Evolutionary conservation across 2,797 vertebrate genomes (phyloP).

Genomic region (Helicolenus hilgendorfi): DNA sequence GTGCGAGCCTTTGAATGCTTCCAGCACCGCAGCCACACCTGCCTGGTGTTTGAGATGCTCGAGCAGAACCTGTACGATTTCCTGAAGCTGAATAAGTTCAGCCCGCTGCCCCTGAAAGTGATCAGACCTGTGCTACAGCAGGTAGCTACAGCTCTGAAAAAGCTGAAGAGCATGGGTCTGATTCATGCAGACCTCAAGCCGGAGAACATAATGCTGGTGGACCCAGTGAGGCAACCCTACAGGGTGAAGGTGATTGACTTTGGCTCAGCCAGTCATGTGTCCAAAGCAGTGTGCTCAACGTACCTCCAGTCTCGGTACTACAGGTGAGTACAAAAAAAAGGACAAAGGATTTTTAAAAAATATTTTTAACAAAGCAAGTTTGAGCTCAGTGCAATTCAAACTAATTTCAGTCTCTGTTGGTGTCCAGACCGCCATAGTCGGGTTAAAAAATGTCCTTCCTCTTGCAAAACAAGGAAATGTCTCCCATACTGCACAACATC

Average conservation of each 20-base stretch:
- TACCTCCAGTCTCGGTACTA: constrained; percentile 99
- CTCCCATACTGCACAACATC: constrained; percentile 79
- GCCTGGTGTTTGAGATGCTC: constrained; percentile 99
- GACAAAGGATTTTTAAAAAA: neutral
- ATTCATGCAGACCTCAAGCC: constrained; percentile 99
- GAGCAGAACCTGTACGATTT: constrained; percentile 99
- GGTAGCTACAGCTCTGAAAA: constrained; percentile 98
- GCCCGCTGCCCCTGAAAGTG: constrained; percentile 97
- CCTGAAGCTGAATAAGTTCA: constrained; percentile 99
- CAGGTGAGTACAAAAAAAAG: constrained; percentile 91
- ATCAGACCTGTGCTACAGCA: constrained; percentile 98
- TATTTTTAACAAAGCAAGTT: neutral
- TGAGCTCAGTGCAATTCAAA: neutral
- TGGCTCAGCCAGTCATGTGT: constrained; percentile 98
- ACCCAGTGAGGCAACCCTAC: constrained; percentile 97
- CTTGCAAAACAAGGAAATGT: constrained; percentile 80
- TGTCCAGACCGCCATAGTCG: constrained; percentile 5
- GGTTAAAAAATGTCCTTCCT: constrained; percentile 53
- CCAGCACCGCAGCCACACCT: constrained; percentile 98
- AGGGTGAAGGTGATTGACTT: constrained; percentile 99
- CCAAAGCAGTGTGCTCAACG: constrained; percentile 99
- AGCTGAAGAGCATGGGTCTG: constrained; percentile 98
- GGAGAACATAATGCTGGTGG: constrained; percentile 99
- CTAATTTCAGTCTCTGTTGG: neutral
- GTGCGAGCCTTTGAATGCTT: constrained; percentile 99